Percentiles rank a stretch among this genome's conserved stretches.
Conservation (phyloP, 1,140 invertebrate species). For the Orius insidiosus region DNA sequence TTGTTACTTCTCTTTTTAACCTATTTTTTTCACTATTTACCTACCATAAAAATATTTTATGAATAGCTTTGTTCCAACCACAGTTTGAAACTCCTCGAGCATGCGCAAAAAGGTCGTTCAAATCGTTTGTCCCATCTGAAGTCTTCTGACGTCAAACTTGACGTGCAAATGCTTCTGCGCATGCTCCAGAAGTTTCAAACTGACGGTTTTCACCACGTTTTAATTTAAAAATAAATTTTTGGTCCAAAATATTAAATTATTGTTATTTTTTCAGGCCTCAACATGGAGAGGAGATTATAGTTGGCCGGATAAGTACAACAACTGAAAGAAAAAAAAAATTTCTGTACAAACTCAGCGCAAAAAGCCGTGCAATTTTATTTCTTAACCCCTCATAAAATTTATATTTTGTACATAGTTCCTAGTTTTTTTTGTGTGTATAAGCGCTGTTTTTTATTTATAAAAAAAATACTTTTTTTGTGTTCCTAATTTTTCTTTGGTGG, state of each 20-base stretch:
- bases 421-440: too few relatives aligned
- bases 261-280: slow-evolving; percentile 17
- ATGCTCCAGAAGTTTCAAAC: too few relatives aligned
- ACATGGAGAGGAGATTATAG: slow-evolving; percentile 21
- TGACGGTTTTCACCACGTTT: not conserved
- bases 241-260: too few relatives aligned
- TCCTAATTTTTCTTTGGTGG: slow-evolving; percentile 1
- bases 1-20: not conserved
- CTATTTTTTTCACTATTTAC: not conserved
- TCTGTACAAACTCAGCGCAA: not conserved
- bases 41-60: too few relatives aligned
- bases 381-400: not conserved
- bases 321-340: slow-evolving; percentile 4
- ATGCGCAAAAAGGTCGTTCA: too few relatives aligned
- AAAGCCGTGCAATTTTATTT: slow-evolving; percentile 3
- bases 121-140: too few relatives aligned
- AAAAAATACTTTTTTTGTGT: not conserved
- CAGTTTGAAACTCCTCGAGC: too few relatives aligned
- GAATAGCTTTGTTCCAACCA: too few relatives aligned
- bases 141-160: too few relatives aligned
- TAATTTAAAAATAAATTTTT: not conserved
- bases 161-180: too few relatives aligned
- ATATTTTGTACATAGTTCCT: slow-evolving; percentile 1
- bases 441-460: not conserved
- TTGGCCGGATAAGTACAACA: slow-evolving; percentile 16